Evolutionary conservation across 2,113 vertebrate genomes (phyloP), one percentile per base, ranked within the genome.

Genomic region (Cinclus cinclus): DNA sequence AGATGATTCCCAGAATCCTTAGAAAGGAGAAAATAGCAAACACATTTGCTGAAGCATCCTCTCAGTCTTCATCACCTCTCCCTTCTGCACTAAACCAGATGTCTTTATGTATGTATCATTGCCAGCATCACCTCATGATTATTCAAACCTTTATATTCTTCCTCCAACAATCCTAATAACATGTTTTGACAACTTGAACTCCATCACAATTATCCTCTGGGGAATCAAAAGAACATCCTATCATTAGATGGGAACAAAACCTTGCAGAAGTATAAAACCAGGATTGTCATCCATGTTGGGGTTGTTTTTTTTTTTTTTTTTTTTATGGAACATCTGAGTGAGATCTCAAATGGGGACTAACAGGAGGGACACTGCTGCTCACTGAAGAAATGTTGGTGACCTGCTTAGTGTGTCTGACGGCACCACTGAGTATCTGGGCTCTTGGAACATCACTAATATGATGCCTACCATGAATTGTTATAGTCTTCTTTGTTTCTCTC

Each of bases 151-250:
- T 75, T 76, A 46, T 25, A 84, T 22, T 91, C 79, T 86, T 84
- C 35, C 33, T 69, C 31, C 75, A 93, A 49, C 42, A 76, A 58
- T 35, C 41, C 47, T 77, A 92, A 71, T 53, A 81, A 74, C 35
- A 28, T 41, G 65, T 76, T 96, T 87, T 95, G 77, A 90, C 91
- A 91, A 13, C 41, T 60, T 73, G 35, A 96, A 89, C 41, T 73
- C 75, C 42, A 21, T 44, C 39, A 77, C 53, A 92, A 84, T 59
- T 69, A 89, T 52, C 56, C 64, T 75, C 69, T 33, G 31, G 49
- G 41, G 22, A 92, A 79, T 77, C 28, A 73, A 75, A 82, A 62
- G 56, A 76, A 85, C 24, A 75, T 71, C 33, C 55, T 92, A 25
- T 63, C 88, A 82, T 84, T 71, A 82, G 33, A 15, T 60, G 15